Percentiles rank a stretch among this genome's conserved stretches.
Evolutionary conservation across 2,113 vertebrate genomes (phyloP).

Genomic region (Bufo gargarizans): DNA sequence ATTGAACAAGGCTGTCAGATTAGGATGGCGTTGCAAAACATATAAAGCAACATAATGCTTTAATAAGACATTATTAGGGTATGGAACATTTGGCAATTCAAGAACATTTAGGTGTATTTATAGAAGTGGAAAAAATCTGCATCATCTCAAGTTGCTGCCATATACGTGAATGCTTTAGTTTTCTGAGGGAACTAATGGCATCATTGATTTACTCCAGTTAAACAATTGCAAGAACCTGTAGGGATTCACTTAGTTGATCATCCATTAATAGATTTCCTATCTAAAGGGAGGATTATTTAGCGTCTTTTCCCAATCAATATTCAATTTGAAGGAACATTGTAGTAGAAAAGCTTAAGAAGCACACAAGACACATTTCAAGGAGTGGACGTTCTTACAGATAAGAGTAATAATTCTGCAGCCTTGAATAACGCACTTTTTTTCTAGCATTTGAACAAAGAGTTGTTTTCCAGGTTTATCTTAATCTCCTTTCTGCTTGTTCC

Average conservation of each 20-base stretch:
- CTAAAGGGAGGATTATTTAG: slow-evolving; percentile 42
- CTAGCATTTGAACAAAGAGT: background rate
- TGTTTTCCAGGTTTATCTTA: background rate
- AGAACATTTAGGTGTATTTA: background rate
- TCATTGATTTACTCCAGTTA: slow-evolving; percentile 50
- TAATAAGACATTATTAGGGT: background rate
- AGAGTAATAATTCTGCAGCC: background rate
- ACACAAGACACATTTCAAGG: slow-evolving; percentile 9
- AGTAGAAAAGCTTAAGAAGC: background rate
- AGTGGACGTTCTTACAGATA: background rate
- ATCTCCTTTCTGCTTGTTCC: background rate
- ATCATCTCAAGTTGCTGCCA: background rate
- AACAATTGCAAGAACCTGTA: slow-evolving; percentile 42
- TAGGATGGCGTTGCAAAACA: too few species aligned
- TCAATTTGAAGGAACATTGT: slow-evolving; percentile 43
- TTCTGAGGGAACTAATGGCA: slow-evolving; percentile 18
- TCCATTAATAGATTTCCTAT: slow-evolving; percentile 55
- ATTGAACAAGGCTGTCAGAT: too few species aligned
- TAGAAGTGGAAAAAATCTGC: background rate
- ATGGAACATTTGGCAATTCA: background rate
- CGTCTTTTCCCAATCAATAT: slow-evolving; percentile 44
- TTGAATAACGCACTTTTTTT: background rate
- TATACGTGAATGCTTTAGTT: background rate
- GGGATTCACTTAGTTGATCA: slow-evolving; percentile 46
- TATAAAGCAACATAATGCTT: background rate